Base-by-base conservation (phyloP, 2,113 vertebrate genomes). In the Anoplopoma fimbria region DNA sequence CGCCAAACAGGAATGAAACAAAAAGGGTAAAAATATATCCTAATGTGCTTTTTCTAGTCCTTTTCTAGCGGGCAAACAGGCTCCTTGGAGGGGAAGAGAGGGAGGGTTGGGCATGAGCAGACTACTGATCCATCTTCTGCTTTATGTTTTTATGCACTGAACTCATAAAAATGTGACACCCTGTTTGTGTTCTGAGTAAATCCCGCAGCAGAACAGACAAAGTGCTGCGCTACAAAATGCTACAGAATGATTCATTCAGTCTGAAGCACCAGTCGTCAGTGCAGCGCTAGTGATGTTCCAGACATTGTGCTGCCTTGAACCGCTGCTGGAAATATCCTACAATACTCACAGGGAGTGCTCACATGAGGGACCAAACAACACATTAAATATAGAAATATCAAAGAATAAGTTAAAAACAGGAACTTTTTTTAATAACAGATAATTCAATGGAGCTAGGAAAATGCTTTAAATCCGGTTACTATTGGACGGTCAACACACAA, bases 211-310 rank as follows among this genome's bases (percentile, higher is more conserved):
- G 33, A 55, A 69, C 40, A 71, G 68, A 77, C 33, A 64, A 70
- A 78, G 58, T 55, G 61, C 36, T 25, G 15, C 7, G 13, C 38
- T 67, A 34, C 12, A 14, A 55, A n/a, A 75, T 25, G 61, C 58
- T 31, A 34, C 45, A 61, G 27, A 55, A 17, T 79, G 70, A 84
- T 74, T 82, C 63, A 91, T 51, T 75, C 57, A 69, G 69, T 68
- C 3, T 63, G 75, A 78, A 70, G 65, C 61, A 40, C 14, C 77
- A 40, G 5, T 9, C 68, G 45, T 80, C 29, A 61, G 40, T 13
- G 67, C 69, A 68, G 60, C 53, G 25, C n/a, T 13, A 53, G 15
- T 9, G 25, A 78, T 61, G 38, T 15, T 83, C 64, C 67, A 70
- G 61, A 69, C 31, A 69, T 58, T 62, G 13, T 53, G 7, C 47